Conservation (phyloP, 2,888 invertebrate genomes). For the Automeris io region DNA sequence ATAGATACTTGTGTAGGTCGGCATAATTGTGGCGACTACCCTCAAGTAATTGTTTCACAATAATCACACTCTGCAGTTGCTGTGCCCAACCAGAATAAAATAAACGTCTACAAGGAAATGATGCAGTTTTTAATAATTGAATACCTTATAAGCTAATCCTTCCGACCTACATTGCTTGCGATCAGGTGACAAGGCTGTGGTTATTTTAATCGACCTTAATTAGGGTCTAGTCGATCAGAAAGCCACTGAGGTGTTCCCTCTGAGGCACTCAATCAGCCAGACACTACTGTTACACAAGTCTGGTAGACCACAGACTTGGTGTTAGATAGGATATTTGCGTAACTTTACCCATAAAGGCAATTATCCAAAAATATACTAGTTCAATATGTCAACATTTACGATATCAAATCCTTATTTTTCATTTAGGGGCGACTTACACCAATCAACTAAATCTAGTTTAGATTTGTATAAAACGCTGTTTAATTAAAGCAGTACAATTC, state of each 20-base stretch:
- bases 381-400: too few relatives aligned
- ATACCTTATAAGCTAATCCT: constrained; percentile 8
- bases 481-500: too few relatives aligned
- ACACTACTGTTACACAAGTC: constrained; percentile 21
- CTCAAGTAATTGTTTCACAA: too few relatives aligned
- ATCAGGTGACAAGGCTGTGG: constrained; percentile 62
- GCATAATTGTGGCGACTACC: too few relatives aligned
- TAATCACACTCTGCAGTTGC: too few relatives aligned
- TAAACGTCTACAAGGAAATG: neutral
- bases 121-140: neutral
- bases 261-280: constrained; percentile 10
- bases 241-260: constrained; percentile 19
- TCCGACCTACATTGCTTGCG: constrained; percentile 43
- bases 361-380: too few relatives aligned
- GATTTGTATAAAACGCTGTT: too few relatives aligned
- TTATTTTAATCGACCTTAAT: constrained; percentile 36
- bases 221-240: constrained; percentile 48
- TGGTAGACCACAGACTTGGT: constrained; percentile 3
- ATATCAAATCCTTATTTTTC: too few relatives aligned
- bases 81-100: too few relatives aligned
- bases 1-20: too few relatives aligned
- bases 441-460: too few relatives aligned
- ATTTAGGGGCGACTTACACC: too few relatives aligned
- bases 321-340: neutral
- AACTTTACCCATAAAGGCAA: neutral